phyloP scores from a whole-genome alignment of 2,113 vertebrate genomes.

The Nematolebias whitei region DNA sequence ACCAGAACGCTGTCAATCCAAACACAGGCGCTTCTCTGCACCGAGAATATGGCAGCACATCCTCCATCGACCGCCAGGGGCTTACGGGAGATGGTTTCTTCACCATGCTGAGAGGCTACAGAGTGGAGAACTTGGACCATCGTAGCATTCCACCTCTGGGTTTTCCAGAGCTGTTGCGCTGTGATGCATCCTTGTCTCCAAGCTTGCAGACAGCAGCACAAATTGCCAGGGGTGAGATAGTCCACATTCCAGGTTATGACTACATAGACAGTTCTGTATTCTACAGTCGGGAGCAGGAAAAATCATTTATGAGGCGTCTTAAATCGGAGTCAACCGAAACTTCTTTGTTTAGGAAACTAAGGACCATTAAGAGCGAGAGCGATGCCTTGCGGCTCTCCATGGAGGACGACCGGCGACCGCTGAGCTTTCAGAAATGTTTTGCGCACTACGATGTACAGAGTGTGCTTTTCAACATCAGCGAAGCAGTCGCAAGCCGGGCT shows the following conservation, averaged over 20 bases:
- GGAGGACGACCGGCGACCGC: slow-evolving; percentile 87
- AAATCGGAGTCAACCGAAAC: slow-evolving; percentile 90
- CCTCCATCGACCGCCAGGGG: slow-evolving; percentile 95
- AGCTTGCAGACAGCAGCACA: slow-evolving; percentile 93
- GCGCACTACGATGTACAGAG: slow-evolving; percentile 98
- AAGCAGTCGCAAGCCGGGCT: slow-evolving; percentile 88
- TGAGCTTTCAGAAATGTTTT: slow-evolving; percentile 94
- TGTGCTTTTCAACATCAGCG: slow-evolving; percentile 93
- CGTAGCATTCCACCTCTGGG: slow-evolving; percentile 83
- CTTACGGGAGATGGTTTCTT: slow-evolving; percentile 89
- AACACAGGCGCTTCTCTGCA: slow-evolving; percentile 95
- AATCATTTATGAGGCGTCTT: slow-evolving; percentile 88
- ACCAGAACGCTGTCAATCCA: slow-evolving; percentile 93
- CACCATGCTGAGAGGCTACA: slow-evolving; percentile 89
- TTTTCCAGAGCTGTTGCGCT: slow-evolving; percentile 88
- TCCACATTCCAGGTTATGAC: slow-evolving; percentile 90
- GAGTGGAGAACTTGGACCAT: slow-evolving; percentile 86
- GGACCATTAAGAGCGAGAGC: slow-evolving; percentile 91
- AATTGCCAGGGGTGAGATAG: slow-evolving; percentile 92
- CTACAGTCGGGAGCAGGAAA: slow-evolving; percentile 87
- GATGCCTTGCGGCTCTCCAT: slow-evolving; percentile 85
- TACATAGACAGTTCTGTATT: slow-evolving; percentile 87
- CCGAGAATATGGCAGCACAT: slow-evolving; percentile 95
- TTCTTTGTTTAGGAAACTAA: slow-evolving; percentile 90
- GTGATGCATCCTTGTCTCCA: slow-evolving; percentile 86